Evolutionary conservation across 2,888 invertebrate species (phyloP).

Genomic region (Girardia tigrina): DNA sequence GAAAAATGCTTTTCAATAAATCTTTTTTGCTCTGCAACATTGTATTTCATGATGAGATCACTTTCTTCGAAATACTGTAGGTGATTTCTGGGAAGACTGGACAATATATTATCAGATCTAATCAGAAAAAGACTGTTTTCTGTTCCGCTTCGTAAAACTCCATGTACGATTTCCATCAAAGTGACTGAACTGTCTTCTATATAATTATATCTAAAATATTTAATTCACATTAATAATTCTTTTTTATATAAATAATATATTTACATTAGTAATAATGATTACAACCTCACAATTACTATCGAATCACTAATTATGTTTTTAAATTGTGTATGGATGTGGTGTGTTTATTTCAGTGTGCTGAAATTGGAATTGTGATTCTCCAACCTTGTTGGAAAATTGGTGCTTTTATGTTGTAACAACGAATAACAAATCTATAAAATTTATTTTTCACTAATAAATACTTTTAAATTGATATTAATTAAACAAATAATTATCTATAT

Average conservation of each 20-base stretch:
- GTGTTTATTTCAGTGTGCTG: too few species aligned
- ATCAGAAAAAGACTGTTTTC: constrained; percentile 40
- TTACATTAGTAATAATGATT: too few species aligned
- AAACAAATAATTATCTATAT: too few species aligned
- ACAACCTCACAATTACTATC: too few species aligned
- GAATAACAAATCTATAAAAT: too few species aligned
- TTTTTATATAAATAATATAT: neutral
- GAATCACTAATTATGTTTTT: too few species aligned
- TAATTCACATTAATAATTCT: neutral
- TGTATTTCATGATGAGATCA: constrained; percentile 16
- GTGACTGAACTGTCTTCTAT: constrained; percentile 40
- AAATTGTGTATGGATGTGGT: too few species aligned
- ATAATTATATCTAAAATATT: constrained; percentile 39
- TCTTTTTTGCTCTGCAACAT: constrained; percentile 31
- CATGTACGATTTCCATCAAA: constrained; percentile 42
- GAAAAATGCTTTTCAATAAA: constrained; percentile 20
- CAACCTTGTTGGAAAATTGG: too few species aligned
- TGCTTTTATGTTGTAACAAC: too few species aligned
- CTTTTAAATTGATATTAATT: too few species aligned
- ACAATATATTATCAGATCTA: constrained; percentile 38
- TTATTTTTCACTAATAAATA: too few species aligned
- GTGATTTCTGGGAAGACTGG: constrained; percentile 35
- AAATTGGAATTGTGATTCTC: too few species aligned
- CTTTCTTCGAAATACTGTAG: constrained; percentile 37
- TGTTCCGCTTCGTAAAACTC: constrained; percentile 39